Percentiles rank a stretch among this genome's conserved stretches.
Conservation (phyloP, 2,797 vertebrate species). For the Lacerta agilis region DNA sequence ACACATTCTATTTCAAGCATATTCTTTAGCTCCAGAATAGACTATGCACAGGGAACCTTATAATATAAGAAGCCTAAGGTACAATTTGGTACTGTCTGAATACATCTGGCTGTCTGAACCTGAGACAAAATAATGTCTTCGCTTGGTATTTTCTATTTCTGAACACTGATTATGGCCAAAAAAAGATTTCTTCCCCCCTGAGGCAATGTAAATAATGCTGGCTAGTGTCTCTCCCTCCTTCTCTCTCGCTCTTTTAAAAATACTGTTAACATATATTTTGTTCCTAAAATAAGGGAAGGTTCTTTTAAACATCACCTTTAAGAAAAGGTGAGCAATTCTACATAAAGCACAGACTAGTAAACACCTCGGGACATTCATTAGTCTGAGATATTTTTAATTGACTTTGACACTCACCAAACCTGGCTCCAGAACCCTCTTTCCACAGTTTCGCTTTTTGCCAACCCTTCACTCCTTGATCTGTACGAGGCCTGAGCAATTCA, state of each 20-base stretch:
- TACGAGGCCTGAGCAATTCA: background rate
- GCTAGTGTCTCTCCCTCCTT: background rate
- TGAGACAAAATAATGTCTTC: constrained; percentile 22
- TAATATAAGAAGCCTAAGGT: constrained; percentile 41
- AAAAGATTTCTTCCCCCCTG: constrained; percentile 16
- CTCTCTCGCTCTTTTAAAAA: too few relatives aligned
- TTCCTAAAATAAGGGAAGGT: background rate
- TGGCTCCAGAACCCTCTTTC: background rate
- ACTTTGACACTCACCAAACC: background rate
- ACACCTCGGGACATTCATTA: background rate
- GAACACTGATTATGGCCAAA: constrained; percentile 5
- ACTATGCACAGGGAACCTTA: constrained; percentile 29
- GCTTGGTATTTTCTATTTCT: constrained; percentile 22
- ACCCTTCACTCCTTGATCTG: background rate
- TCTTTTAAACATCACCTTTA: constrained; percentile 14
- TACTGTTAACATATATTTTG: constrained; percentile 10
- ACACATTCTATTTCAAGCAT: constrained; percentile 1
- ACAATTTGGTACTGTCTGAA: background rate
- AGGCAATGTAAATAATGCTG: background rate
- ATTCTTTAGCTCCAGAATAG: constrained; percentile 17
- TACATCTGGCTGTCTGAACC: constrained; percentile 6
- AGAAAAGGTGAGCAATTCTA: constrained; percentile 7
- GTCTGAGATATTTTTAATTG: background rate
- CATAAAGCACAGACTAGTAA: background rate
- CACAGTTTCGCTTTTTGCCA: background rate